phyloP scores from a whole-genome alignment of 2,888 invertebrate species.

The Rambutsinella grinnellia region DNA sequence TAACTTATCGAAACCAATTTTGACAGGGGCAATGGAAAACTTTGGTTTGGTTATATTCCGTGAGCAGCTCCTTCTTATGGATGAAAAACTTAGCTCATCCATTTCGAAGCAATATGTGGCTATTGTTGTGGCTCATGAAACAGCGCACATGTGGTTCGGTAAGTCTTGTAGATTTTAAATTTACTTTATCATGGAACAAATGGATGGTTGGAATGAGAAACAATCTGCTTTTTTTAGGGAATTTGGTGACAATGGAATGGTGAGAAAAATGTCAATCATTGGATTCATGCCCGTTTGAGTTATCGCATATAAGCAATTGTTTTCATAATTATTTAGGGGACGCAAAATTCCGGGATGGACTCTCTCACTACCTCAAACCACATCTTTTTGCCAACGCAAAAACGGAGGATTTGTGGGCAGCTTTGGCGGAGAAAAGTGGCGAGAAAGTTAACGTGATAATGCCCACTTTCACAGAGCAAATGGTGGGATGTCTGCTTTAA shows the following conservation, averaged over 20 bases:
- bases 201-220: background rate
- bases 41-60: conserved; percentile 75
- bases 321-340: conserved; percentile 66
- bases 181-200: background rate
- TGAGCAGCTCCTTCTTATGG: conserved; percentile 73
- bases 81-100: conserved; percentile 72
- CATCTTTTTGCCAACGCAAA: conserved; percentile 70
- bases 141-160: conserved; percentile 76
- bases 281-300: too few species aligned
- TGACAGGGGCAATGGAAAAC: conserved; percentile 75
- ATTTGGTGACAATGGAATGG: conserved; percentile 47
- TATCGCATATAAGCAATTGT: conserved; percentile 68
- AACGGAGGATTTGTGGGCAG: conserved; percentile 71
- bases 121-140: conserved; percentile 71
- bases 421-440: conserved; percentile 69
- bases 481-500: conserved; percentile 69
- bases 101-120: conserved; percentile 69
- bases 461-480: conserved; percentile 73
- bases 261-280: conserved; percentile 67
- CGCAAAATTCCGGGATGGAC: conserved; percentile 69
- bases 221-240: conserved; percentile 15
- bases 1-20: too few species aligned
- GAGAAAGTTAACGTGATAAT: conserved; percentile 71
- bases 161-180: conserved; percentile 67
- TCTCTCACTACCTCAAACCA: conserved; percentile 69